A percentile compares a stretch with the other conserved stretches of the same genome.
These are phyloP conservation scores for Pontoporia blainvillei DNA, from an alignment of 2,113 vertebrate species.

Conservation along the genomic window DNA sequence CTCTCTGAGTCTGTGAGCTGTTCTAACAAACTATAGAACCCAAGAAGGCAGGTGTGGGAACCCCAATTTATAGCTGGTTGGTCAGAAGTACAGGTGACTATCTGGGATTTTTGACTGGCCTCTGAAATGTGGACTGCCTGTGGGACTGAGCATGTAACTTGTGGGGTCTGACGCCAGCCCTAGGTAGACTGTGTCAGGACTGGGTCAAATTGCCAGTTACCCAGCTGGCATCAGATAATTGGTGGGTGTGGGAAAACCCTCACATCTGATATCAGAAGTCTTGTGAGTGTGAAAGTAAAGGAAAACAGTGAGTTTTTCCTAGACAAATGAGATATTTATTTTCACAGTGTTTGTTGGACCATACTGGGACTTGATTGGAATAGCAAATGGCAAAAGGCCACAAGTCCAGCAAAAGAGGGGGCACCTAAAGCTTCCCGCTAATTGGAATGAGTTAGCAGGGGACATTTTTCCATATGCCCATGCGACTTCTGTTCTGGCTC, in stretches of 20 bases:
- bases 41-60: background rate
- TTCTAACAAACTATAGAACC: background rate
- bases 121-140: background rate
- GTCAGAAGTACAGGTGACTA: background rate
- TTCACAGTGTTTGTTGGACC: background rate
- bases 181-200: background rate
- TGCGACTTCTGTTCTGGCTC: background rate
- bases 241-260: background rate
- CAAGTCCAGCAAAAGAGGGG: background rate
- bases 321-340: background rate
- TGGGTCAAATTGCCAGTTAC: background rate
- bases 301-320: background rate
- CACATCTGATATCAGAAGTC: background rate
- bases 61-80: background rate
- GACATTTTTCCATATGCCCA: background rate
- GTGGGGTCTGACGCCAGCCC: background rate
- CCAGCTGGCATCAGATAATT: background rate
- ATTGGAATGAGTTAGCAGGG: background rate
- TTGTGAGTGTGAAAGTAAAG: background rate
- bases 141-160: background rate
- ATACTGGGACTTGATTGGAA: background rate
- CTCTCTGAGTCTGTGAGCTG: background rate
- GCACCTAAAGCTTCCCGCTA: background rate
- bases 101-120: background rate
- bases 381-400: background rate